These are phyloP conservation scores for Tetragonula carbonaria DNA, from an alignment of 2,888 invertebrate genomes.

Conservation along the genomic window DNA sequence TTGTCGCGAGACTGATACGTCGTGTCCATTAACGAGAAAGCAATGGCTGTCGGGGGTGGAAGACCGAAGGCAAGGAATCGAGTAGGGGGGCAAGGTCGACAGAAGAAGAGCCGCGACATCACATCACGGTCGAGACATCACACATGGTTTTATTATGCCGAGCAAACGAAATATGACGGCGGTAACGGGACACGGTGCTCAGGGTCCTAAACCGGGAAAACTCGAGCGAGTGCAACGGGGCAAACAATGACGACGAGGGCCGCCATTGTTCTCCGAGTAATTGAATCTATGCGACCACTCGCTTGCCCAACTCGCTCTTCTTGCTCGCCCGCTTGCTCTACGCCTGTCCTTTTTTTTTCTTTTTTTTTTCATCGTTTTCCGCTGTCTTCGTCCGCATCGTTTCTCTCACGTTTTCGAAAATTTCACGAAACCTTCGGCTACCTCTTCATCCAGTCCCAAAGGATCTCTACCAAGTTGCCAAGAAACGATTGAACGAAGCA, in stretches of 20 bases:
- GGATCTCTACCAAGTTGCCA: not conserved
- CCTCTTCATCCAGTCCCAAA: not conserved
- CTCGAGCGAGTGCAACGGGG: slow-evolving; percentile 79
- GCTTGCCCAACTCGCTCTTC: slow-evolving; percentile 51
- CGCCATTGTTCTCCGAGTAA: slow-evolving; percentile 83
- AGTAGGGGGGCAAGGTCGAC: slow-evolving; percentile 44
- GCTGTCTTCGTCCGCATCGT: no score
- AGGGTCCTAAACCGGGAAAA: slow-evolving; percentile 78
- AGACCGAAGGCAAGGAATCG: not conserved
- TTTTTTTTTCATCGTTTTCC: slow-evolving; percentile 12
- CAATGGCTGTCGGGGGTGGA: slow-evolving; percentile 2
- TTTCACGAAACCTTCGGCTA: slow-evolving; percentile 60
- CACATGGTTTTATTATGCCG: slow-evolving; percentile 67
- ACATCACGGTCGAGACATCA: no score
- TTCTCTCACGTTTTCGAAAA: slow-evolving; percentile 34
- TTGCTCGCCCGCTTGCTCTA: slow-evolving; percentile 49
- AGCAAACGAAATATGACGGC: slow-evolving; percentile 82
- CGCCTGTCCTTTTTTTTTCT: slow-evolving; percentile 38
- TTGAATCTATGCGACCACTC: slow-evolving; percentile 78
- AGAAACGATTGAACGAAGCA: no score
- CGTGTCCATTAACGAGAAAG: slow-evolving; percentile 25
- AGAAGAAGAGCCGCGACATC: slow-evolving; percentile 12
- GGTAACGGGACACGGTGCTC: slow-evolving; percentile 71
- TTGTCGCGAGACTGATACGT: not conserved
- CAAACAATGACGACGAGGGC: slow-evolving; percentile 81